Evolutionary conservation across 1,140 invertebrate species (phyloP), one percentile per base, ranked within the genome.

Genomic region (Ooceraea biroi): DNA sequence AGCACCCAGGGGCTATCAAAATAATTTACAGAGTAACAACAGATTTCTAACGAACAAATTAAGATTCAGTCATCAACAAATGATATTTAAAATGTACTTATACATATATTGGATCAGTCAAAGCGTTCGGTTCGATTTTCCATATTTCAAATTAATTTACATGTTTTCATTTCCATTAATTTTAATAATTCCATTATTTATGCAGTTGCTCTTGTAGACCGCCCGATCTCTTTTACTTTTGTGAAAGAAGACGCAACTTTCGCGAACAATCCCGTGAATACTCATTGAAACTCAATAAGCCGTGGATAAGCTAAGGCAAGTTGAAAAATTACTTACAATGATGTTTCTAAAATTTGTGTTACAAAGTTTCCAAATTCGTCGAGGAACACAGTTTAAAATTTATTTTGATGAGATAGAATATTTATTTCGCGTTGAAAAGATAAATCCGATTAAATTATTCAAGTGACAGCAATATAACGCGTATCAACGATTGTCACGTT

Each of bases 201-300:
- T 30, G 5, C 14, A 3, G 14, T 22, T 44, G 46, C 12, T 41
- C 7, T 52, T 41, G 7, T 17, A 41, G 19, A 17, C 7, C 17
- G n/a, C 25, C 36, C 3, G 25, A 52, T 65, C 10, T 74, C 55
- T 41, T 25, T 57, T n/a, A 41, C 36, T 41, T 25, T 57, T 27
- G 52, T 78, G 41, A 3, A 66, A 50, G 27, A 11, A 78, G 50
- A 57, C 0, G 63, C 36, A 69, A 14, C 57, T 74, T 63, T 61
- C 36, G 25, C 44, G 44, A 61, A 17, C 3, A 36, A 1, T 10
- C 11, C 0, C 7, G n/a, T 14, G 14, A 7, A 65, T 50, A 12
- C 14, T 76, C 41, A n/a, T 7, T 41, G 44, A 58, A 50, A n/a
- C 44, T 7, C n/a, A 12, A 76, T 36, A 10, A 3, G n/a, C 5